Percentiles rank a stretch among this genome's conserved stretches.
These are phyloP conservation scores for Lithobates pipiens DNA, from an alignment of 2,797 vertebrate species.

Conservation along the genomic window DNA sequence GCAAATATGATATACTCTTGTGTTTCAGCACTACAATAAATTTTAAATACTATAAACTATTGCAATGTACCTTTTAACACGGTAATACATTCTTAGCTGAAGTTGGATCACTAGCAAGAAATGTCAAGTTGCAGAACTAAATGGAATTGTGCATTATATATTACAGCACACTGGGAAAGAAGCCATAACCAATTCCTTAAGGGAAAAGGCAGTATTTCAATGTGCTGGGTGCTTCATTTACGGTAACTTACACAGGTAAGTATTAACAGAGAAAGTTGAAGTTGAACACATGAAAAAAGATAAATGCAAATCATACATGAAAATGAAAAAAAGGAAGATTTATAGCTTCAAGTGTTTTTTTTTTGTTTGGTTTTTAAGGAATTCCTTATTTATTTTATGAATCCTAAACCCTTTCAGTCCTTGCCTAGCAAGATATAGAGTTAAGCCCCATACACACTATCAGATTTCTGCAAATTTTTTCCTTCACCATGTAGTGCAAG, in stretches of 20 bases:
- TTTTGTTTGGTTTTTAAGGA: too few relatives aligned
- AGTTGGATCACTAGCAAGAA: slow-evolving; percentile 51
- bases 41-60: slow-evolving; percentile 61
- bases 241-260: slow-evolving; percentile 7
- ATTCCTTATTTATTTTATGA: too few relatives aligned
- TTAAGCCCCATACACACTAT: too few relatives aligned
- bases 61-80: slow-evolving; percentile 59
- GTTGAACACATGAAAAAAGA: too few relatives aligned
- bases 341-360: too few relatives aligned
- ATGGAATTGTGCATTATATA: slow-evolving; percentile 52
- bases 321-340: too few relatives aligned
- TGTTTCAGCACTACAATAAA: slow-evolving; percentile 54
- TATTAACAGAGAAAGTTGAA: not conserved
- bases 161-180: slow-evolving; percentile 52
- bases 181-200: slow-evolving; percentile 48
- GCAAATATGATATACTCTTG: slow-evolving; percentile 57
- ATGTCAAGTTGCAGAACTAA: slow-evolving; percentile 48
- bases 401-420: too few relatives aligned
- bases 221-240: slow-evolving; percentile 16
- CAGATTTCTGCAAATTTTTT: too few relatives aligned
- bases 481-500: too few relatives aligned
- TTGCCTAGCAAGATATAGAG: too few relatives aligned
- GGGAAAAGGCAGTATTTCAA: slow-evolving; percentile 43
- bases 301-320: too few relatives aligned
- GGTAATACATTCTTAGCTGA: slow-evolving; percentile 58